Evolutionary conservation across 2,888 invertebrate species (phyloP).

Genomic region (Cheilosia variabilis): DNA sequence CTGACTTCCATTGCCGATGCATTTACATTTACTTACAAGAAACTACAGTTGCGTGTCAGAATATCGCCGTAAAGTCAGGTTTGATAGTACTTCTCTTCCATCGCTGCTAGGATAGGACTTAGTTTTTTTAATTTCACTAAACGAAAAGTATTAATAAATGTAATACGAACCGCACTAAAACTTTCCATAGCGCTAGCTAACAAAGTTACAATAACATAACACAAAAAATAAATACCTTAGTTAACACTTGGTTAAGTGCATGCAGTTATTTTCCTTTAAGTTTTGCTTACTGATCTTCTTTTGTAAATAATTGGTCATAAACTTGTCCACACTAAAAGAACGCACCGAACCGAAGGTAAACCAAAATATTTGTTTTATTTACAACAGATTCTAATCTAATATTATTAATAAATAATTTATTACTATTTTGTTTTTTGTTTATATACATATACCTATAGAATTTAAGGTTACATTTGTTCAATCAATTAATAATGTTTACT

Average conservation of each 20-base stretch:
- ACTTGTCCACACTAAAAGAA: slow-evolving; percentile 81
- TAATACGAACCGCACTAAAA: slow-evolving; percentile 40
- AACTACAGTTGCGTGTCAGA: too few relatives aligned
- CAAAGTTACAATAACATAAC: slow-evolving; percentile 6
- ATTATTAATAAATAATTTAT: slow-evolving; percentile 50
- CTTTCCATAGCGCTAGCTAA: slow-evolving; percentile 56
- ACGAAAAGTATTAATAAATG: background rate
- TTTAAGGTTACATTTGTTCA: slow-evolving; percentile 63
- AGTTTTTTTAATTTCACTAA: too few relatives aligned
- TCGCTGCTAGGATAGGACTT: too few relatives aligned
- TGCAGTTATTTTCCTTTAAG: slow-evolving; percentile 65
- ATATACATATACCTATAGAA: slow-evolving; percentile 42
- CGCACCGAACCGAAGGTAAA: slow-evolving; percentile 82
- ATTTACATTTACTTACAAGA: too few relatives aligned
- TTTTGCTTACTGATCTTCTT: slow-evolving; percentile 72
- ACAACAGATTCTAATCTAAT: slow-evolving; percentile 72
- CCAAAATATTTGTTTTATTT: slow-evolving; percentile 78
- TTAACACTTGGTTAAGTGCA: slow-evolving; percentile 66
- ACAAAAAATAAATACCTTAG: slow-evolving; percentile 14
- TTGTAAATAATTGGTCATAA: slow-evolving; percentile 79
- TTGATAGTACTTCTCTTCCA: too few relatives aligned
- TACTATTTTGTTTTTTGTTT: slow-evolving; percentile 42
- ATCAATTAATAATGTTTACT: slow-evolving; percentile 61
- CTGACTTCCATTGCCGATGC: too few relatives aligned
- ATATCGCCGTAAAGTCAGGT: too few relatives aligned